These are phyloP conservation scores for Struthio camelus DNA, from an alignment of 2,113 vertebrate genomes.

Conservation along the genomic window DNA sequence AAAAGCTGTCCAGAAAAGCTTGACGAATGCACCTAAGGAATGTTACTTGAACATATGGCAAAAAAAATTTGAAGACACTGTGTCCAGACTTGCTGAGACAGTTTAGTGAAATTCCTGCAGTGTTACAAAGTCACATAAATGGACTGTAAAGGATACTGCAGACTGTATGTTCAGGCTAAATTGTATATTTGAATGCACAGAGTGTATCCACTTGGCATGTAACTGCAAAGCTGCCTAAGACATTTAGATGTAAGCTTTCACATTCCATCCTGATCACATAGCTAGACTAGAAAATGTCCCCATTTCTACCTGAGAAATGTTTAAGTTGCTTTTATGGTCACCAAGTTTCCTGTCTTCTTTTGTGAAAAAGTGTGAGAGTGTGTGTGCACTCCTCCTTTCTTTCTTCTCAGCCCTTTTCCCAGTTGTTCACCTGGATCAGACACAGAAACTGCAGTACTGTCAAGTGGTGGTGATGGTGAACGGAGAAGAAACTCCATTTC, in stretches of 20 bases:
- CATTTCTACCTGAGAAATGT: not conserved
- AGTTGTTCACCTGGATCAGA: constrained; percentile 40
- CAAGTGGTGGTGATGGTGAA: constrained; percentile 64
- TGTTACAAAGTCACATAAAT: not conserved
- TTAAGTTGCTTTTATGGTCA: not conserved
- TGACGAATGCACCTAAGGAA: not conserved
- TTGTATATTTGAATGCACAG: not conserved
- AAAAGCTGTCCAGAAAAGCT: not conserved
- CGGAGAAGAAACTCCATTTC: constrained; percentile 55
- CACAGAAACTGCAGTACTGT: constrained; percentile 13
- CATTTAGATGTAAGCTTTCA: not conserved
- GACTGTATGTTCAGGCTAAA: not conserved
- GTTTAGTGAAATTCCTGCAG: not conserved
- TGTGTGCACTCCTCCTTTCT: not conserved
- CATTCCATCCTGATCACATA: not conserved
- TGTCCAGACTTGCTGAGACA: not conserved
- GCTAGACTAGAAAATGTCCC: not conserved
- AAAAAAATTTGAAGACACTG: not conserved
- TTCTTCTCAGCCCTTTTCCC: not conserved
- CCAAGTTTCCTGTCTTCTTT: not conserved
- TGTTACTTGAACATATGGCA: not conserved
- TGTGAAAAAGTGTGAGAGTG: not conserved
- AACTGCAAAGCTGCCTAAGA: not conserved
- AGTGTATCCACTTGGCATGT: not conserved
- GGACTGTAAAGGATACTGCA: not conserved